These are phyloP conservation scores for Allobates femoralis DNA, from an alignment of 2,797 vertebrate genomes.

Conservation along the genomic window DNA sequence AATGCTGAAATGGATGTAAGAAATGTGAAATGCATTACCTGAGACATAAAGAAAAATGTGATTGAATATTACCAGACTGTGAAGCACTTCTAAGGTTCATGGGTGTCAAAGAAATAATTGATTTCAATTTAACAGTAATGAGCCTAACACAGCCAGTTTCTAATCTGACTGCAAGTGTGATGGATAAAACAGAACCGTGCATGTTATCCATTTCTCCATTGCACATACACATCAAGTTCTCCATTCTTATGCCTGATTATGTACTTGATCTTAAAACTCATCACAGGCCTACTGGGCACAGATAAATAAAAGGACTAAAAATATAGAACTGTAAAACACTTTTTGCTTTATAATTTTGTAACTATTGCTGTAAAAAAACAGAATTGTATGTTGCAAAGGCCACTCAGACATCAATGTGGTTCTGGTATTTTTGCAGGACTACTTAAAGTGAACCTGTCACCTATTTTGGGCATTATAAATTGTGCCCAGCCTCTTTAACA, in stretches of 20 bases:
- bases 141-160: conserved; percentile 45
- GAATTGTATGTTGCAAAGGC: background rate
- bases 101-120: conserved; percentile 56
- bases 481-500: no score
- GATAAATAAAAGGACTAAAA: background rate
- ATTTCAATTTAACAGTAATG: conserved; percentile 59
- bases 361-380: background rate
- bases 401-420: background rate
- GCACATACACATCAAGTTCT: conserved; percentile 17
- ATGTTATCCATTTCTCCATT: conserved; percentile 40
- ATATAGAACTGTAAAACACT: background rate
- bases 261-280: background rate
- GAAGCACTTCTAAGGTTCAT: conserved; percentile 53
- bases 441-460: background rate
- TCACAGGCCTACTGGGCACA: background rate
- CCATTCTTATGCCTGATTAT: background rate
- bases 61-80: conserved; percentile 54
- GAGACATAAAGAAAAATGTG: conserved; percentile 46
- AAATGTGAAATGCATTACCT: conserved; percentile 24
- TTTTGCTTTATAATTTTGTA: background rate
- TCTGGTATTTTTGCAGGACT: background rate
- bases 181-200: conserved; percentile 30
- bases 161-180: conserved; percentile 43
- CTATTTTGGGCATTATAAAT: no score
- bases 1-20: conserved; percentile 31